Percentiles rank a stretch among this genome's conserved stretches.
Evolutionary conservation across 2,113 vertebrate species (phyloP).

Genomic region (Xyrauchen texanus): DNA sequence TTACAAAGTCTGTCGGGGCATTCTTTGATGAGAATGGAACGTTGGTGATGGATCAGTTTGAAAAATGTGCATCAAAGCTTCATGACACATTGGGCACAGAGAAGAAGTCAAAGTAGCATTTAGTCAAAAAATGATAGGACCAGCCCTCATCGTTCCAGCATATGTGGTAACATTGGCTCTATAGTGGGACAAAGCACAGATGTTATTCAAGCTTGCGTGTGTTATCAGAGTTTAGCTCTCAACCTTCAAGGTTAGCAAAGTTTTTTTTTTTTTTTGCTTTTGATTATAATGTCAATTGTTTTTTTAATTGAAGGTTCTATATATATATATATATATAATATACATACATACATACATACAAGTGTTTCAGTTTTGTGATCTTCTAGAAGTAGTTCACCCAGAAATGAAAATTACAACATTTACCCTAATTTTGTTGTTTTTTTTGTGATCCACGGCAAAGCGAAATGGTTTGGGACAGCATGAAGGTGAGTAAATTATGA

Average conservation of each 20-base stretch:
- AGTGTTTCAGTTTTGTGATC: background rate
- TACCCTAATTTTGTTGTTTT: too few species aligned
- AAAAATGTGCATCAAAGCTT: slow-evolving; percentile 86
- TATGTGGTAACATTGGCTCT: slow-evolving; percentile 1
- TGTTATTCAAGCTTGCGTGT: background rate
- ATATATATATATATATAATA: too few species aligned
- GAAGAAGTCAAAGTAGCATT: slow-evolving; percentile 83
- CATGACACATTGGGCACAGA: slow-evolving; percentile 85
- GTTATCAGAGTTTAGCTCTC: background rate
- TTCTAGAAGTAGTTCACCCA: background rate
- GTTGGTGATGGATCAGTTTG: slow-evolving; percentile 89
- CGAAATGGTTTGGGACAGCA: too few species aligned
- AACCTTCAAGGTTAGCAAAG: slow-evolving; percentile 15
- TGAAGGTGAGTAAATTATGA: too few species aligned
- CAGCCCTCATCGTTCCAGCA: background rate
- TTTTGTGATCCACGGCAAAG: too few species aligned
- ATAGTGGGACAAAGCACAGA: background rate
- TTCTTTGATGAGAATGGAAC: slow-evolving; percentile 90
- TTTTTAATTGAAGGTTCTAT: too few species aligned
- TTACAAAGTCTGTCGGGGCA: slow-evolving; percentile 87
- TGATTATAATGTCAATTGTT: slow-evolving; percentile 3
- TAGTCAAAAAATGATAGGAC: background rate
- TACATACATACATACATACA: too few species aligned
- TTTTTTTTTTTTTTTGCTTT: background rate
- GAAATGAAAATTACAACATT: too few species aligned